These are phyloP conservation scores for Mya arenaria DNA, from an alignment of 1,140 invertebrate genomes.

Conservation along the genomic window DNA sequence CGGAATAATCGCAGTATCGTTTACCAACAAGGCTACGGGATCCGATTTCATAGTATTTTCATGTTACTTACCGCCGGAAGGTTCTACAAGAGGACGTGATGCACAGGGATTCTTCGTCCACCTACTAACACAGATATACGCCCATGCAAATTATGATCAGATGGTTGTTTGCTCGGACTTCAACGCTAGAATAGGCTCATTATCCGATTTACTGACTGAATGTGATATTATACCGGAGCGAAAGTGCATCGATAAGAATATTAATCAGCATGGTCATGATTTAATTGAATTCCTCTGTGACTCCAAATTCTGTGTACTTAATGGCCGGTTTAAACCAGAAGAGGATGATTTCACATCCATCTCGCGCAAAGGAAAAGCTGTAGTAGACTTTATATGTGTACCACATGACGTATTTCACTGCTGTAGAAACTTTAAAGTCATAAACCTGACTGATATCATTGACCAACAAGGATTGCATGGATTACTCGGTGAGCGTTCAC, in stretches of 20 bases:
- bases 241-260: slow-evolving; percentile 17
- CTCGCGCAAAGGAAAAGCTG: slow-evolving; percentile 36
- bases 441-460: slow-evolving; percentile 7
- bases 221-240: slow-evolving; percentile 20
- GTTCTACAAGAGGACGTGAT: slow-evolving; percentile 23
- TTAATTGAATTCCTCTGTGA: slow-evolving; percentile 52
- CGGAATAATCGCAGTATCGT: too few species aligned
- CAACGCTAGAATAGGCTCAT: slow-evolving; percentile 33
- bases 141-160: slow-evolving; percentile 3
- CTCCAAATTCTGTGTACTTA: slow-evolving; percentile 50
- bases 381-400: slow-evolving; percentile 60
- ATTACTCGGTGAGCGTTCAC: slow-evolving; percentile 25
- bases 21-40: too few species aligned
- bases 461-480: not conserved
- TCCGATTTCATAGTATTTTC: too few species aligned
- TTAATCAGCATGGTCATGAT: slow-evolving; percentile 53
- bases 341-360: slow-evolving; percentile 36
- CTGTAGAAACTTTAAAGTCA: slow-evolving; percentile 32
- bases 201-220: slow-evolving; percentile 16
- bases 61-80: slow-evolving; percentile 56
- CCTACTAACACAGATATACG: slow-evolving; percentile 46
- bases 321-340: slow-evolving; percentile 18
- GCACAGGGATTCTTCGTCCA: slow-evolving; percentile 40
- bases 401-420: slow-evolving; percentile 26
- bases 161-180: slow-evolving; percentile 42